These are phyloP conservation scores for Metridium senile DNA, from an alignment of 92 coral and sea anemone species.

Conservation along the genomic window DNA sequence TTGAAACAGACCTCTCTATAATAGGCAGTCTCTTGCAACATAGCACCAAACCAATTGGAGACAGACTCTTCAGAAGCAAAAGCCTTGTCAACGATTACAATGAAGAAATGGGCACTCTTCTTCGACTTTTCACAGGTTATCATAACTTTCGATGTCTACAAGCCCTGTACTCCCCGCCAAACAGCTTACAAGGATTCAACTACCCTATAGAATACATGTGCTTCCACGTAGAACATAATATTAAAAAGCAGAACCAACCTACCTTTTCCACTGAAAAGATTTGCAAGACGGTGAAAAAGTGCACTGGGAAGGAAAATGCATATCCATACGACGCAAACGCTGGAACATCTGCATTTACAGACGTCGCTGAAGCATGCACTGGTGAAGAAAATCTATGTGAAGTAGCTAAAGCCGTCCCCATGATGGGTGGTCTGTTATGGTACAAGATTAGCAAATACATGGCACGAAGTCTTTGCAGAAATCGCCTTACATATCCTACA, in stretches of 20 bases:
- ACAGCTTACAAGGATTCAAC: neutral
- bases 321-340: constrained; percentile 9
- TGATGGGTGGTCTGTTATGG: constrained; percentile 63
- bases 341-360: constrained; percentile 15
- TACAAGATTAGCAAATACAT: constrained; percentile 54
- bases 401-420: constrained; percentile 47
- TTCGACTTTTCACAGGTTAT: constrained; percentile 23
- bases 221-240: constrained; percentile 27
- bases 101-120: constrained; percentile 31
- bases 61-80: constrained; percentile 32
- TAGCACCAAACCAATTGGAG: constrained; percentile 21
- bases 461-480: constrained; percentile 45
- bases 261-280: constrained; percentile 36
- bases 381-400: constrained; percentile 37
- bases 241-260: neutral
- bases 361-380: constrained; percentile 31
- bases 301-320: constrained; percentile 3
- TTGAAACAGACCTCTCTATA: neutral
- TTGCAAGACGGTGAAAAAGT: constrained; percentile 28
- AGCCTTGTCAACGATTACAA: constrained; percentile 24
- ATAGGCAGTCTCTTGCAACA: neutral
- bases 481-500: neutral
- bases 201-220: constrained; percentile 44
- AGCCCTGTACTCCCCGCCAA: constrained; percentile 28
- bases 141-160: constrained; percentile 42